Conservation (phyloP, 2,113 vertebrate species). For the Scartelaos histophorus region DNA sequence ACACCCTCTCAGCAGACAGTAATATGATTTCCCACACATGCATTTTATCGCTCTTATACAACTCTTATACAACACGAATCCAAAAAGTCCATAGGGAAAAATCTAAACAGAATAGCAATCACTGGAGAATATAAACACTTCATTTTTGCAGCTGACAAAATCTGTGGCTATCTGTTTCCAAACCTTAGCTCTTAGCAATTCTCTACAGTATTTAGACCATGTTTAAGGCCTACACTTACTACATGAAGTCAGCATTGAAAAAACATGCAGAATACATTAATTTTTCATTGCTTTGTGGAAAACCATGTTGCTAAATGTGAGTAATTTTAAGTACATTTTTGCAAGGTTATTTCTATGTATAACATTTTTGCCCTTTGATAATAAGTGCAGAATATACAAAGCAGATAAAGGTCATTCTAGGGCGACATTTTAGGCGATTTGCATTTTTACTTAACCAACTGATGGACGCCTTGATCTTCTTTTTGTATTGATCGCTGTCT, state of each 20-base stretch:
- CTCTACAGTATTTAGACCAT: no score
- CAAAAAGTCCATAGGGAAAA: neutral
- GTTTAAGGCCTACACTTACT: no score
- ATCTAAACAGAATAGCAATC: neutral
- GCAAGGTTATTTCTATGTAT: neutral
- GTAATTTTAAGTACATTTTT: neutral
- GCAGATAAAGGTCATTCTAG: constrained; percentile 2
- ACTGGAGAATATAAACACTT: neutral
- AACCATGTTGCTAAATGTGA: neutral
- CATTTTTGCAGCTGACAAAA: neutral
- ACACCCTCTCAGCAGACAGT: constrained; percentile 21
- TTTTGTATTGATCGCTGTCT: constrained; percentile 3
- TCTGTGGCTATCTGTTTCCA: neutral
- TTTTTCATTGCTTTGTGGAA: neutral
- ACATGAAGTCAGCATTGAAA: no score
- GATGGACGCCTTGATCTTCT: neutral
- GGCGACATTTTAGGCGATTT: constrained; percentile 1
- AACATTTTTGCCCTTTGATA: neutral
- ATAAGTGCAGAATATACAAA: neutral
- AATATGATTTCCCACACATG: neutral
- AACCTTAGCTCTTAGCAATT: neutral
- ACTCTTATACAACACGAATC: neutral
- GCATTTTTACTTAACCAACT: neutral
- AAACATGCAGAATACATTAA: neutral
- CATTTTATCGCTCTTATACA: constrained; percentile 1